Conservation (phyloP, 2,888 invertebrate species). For the Acleris emargana region DNA sequence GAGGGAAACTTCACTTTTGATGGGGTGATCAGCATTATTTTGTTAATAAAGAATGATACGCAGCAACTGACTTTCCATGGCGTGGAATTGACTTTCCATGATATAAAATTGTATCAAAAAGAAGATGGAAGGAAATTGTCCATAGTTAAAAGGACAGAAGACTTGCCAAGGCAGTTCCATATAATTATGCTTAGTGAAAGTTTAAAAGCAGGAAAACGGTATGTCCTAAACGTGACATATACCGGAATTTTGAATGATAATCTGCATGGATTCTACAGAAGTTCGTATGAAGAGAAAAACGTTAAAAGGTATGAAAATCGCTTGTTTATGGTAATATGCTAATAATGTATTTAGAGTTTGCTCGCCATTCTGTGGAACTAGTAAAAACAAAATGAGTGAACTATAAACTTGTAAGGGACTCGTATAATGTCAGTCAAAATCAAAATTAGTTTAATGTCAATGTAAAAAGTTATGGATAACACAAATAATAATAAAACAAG, state of each 20-base stretch:
- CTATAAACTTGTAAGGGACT: too few species aligned
- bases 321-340: neutral
- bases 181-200: slow-evolving; percentile 85
- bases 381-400: too few species aligned
- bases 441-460: too few species aligned
- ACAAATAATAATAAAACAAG: too few species aligned
- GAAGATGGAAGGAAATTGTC: slow-evolving; percentile 58
- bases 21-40: slow-evolving; percentile 86
- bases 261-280: slow-evolving; percentile 92
- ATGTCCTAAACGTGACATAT: slow-evolving; percentile 87
- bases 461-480: too few species aligned
- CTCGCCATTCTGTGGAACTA: too few species aligned
- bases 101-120: slow-evolving; percentile 79
- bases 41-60: slow-evolving; percentile 85
- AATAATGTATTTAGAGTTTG: too few species aligned
- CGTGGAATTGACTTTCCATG: slow-evolving; percentile 86
- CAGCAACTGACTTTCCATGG: slow-evolving; percentile 90
- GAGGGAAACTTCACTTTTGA: slow-evolving; percentile 91
- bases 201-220: slow-evolving; percentile 84
- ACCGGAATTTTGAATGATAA: slow-evolving; percentile 89
- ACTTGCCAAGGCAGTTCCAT: slow-evolving; percentile 87
- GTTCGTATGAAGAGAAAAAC: slow-evolving; percentile 88
- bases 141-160: slow-evolving; percentile 75
- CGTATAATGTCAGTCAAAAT: too few species aligned
- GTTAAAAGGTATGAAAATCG: slow-evolving; percentile 85